Evolutionary conservation across 92 coral and sea anemone genomes (phyloP).

Genomic region (Zoanthus gigantus): DNA sequence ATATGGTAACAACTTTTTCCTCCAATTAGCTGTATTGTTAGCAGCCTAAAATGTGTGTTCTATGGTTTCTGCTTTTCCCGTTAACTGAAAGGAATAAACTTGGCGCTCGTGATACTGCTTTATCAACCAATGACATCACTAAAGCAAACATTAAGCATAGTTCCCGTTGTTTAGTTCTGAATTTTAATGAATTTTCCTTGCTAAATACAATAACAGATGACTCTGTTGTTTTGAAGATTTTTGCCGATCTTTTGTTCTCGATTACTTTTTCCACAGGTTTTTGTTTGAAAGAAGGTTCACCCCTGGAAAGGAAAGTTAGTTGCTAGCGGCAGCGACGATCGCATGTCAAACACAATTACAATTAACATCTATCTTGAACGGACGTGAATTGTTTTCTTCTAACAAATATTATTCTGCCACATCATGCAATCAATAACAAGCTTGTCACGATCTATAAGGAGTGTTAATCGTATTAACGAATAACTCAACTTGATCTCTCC

Average conservation of each 20-base stretch:
- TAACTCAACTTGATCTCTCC: not conserved
- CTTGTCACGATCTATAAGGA: constrained; percentile 18
- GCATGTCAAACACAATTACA: constrained; percentile 21
- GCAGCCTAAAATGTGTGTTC: not conserved
- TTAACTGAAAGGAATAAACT: constrained; percentile 3
- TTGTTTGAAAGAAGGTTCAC: not conserved
- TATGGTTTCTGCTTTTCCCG: not conserved
- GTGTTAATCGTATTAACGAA: constrained; percentile 45
- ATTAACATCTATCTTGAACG: constrained; percentile 6
- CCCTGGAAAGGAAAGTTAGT: not conserved
- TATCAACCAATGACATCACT: constrained; percentile 39
- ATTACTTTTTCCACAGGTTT: constrained; percentile 30
- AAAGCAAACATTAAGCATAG: constrained; percentile 32
- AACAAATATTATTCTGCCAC: constrained; percentile 34
- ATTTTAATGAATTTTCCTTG: constrained; percentile 25
- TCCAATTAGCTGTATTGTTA: not conserved
- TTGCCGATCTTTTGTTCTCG: not conserved
- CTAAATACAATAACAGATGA: constrained; percentile 40
- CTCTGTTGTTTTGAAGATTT: constrained; percentile 27
- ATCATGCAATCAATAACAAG: constrained; percentile 28
- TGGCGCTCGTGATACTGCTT: constrained; percentile 6
- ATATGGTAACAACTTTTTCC: not conserved
- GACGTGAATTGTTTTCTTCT: constrained; percentile 11
- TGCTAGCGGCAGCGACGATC: constrained; percentile 33
- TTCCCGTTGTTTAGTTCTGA: constrained; percentile 30